Evolutionary conservation across 2,888 invertebrate genomes (phyloP), one percentile per base, ranked within the genome.

Genomic region (Epirrhoe tristata): DNA sequence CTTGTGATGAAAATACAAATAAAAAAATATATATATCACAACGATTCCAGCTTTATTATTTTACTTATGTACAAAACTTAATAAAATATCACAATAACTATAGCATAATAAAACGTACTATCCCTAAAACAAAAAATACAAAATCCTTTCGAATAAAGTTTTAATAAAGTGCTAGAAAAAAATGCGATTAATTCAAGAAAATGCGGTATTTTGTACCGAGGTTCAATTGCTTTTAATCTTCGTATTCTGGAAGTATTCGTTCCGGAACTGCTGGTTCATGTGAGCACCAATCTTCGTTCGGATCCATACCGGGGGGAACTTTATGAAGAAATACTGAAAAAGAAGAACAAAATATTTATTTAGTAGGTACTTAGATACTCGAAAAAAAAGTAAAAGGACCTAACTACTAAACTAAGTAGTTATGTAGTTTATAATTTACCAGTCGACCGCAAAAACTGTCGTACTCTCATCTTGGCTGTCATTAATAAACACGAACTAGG

Each of bases 291-390:
- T 82, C 76, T 95, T 94, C 57, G 91, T 95, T 71, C 96, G 88
- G 1, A 96, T 74, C 95, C 96, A 96, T 12, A 94, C 94, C 0
- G 97, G 96, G 0, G 94, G 84, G 12, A 96, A 74, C 62, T 94
- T 91, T 0, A 94, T 91, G 76, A 96, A 89, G 80, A 95, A 95
- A 70, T 93, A 93, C 94, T 94, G 88, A 56, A 94, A 85, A 12
- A 53, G 14, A 50, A 12, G 39, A 52, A 58, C 8, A 51, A 46
- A 0, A 16, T 24, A n/a, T 48, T 16, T 48, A 12, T 1, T 0
- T 2, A 4, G 43, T 43, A 43, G 43, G 4, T 16, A 43, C 12
- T n/a, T n/a, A n/a, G n/a, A n/a, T n/a, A n/a, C n/a, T n/a, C n/a
- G n/a, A n/a, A n/a, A n/a, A n/a, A n/a, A n/a, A n/a, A n/a, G n/a